Base-by-base conservation (phyloP, 1,140 invertebrate genomes). In the Trachymyrmex cornetzi region DNA sequence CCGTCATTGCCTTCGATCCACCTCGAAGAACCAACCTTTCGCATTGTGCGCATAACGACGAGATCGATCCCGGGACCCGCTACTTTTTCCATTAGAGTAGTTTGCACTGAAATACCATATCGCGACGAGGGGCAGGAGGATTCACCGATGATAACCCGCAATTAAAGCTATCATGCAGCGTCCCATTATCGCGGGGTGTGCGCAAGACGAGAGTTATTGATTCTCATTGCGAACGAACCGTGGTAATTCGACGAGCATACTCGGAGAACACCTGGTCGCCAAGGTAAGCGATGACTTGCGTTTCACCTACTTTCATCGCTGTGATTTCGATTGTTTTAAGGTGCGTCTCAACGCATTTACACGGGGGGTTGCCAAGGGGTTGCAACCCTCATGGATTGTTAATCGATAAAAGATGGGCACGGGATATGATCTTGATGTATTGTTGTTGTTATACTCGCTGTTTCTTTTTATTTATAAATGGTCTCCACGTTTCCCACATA, bases 171-270 rank as follows among this genome's bases (percentile, higher is more conserved):
- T 24, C 24, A 2, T 66, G 53, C 3, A 14, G 16, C 50, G 86
- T 77, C 84, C 79, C 53, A 24, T 30, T 80, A 53, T 67, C 12
- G 11, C 34, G 34, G 5, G 5, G 34, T 55, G 53, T 64, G 69
- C 75, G n/a, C 61, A 44, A 44, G 38, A 85, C 77, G 86, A 85
- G 80, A 87, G 86, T 92, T 93, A 93, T 93, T 93, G 93, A 93
- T 93, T 93, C 80, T 22, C 69, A 64, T 89, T 71, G 90, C 84
- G 85, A 64, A 55, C 75, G 59, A 22, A 71, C 63, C 30, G 48
- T 61, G 55, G 55, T 57, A 50, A 69, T 91, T 61, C 87, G 61
- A 24, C 53, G 53, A 59, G 27, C 61, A 72, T 38, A 85, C 30
- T 55, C 55, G 67, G 64, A 77, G 67, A 66, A 66, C 50, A 77